Conservation (phyloP, 1,140 invertebrate species). For the Tetragonula clypearis region DNA sequence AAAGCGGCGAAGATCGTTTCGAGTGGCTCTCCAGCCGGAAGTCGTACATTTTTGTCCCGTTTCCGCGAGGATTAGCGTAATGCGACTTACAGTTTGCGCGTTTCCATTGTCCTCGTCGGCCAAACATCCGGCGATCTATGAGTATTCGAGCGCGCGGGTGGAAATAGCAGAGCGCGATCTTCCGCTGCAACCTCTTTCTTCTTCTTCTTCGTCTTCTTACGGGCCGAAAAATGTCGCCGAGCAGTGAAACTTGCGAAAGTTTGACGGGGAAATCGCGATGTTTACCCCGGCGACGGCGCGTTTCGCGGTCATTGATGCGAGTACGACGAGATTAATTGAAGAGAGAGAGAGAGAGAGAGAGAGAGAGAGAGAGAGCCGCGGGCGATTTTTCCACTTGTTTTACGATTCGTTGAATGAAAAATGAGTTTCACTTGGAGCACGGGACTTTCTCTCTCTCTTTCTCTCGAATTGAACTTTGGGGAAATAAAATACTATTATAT, state of each 20-base stretch:
- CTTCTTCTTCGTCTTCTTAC: not conserved
- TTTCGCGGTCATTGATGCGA: too few relatives aligned
- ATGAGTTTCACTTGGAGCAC: not conserved
- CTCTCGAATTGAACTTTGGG: not conserved
- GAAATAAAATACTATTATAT: not conserved
- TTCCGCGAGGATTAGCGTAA: slow-evolving; percentile 39
- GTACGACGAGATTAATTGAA: not conserved
- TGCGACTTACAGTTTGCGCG: slow-evolving; percentile 32
- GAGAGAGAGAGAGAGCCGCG: not conserved
- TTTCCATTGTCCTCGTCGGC: slow-evolving; percentile 15
- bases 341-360: too few relatives aligned
- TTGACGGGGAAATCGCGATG: not conserved
- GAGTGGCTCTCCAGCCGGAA: not conserved
- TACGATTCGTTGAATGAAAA: not conserved
- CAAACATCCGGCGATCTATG: slow-evolving; percentile 21
- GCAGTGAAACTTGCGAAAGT: slow-evolving; percentile 18
- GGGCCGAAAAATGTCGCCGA: not conserved
- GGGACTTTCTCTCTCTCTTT: not conserved
- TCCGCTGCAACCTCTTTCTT: not conserved
- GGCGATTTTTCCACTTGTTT: not conserved
- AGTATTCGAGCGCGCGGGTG: not conserved
- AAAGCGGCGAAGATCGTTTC: slow-evolving; percentile 22
- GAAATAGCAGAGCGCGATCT: too few relatives aligned
- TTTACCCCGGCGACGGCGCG: not conserved
- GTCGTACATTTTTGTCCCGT: slow-evolving; percentile 12